A percentile compares a stretch with the other conserved stretches of the same genome.
Conservation (phyloP, 2,113 vertebrate genomes). For the Xenopus tropicalis region UCB_Xtro_10.0 CM004447.2:71188001-71188500, state of each 20-base stretch:
- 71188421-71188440: no score
- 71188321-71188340: no score
- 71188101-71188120: conserved; percentile 66
- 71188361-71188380: neutral
- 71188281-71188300: no score
- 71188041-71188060: no score
- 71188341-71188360: neutral
- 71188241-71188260: conserved; percentile 77
- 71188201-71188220: conserved; percentile 84
- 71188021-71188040: no score
- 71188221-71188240: conserved; percentile 83
- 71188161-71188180: conserved; percentile 88
- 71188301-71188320: no score
- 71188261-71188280: neutral
- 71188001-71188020: no score
- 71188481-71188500: no score
- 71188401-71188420: no score
- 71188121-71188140: conserved; percentile 83
- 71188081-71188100: neutral
- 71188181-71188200: conserved; percentile 79
- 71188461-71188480: no score
- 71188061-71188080: no score
- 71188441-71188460: no score
- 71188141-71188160: conserved; percentile 89
- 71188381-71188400: neutral